These are phyloP conservation scores for Circaetus gallicus DNA, from an alignment of 2,113 vertebrate species.

Conservation along the genomic window DNA sequence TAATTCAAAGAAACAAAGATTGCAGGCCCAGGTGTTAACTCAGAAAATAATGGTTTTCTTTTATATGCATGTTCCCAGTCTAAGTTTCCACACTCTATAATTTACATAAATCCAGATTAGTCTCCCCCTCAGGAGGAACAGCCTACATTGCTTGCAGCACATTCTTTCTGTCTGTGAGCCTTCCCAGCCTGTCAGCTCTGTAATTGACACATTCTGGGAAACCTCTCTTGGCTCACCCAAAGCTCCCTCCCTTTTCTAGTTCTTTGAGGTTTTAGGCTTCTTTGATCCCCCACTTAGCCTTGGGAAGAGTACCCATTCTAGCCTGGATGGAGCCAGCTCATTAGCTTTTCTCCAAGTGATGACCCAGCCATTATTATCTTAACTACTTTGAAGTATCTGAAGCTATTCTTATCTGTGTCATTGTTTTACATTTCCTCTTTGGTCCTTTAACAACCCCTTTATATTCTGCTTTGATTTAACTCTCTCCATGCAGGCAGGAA, in stretches of 20 bases:
- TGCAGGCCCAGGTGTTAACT: not conserved
- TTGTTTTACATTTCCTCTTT: slow-evolving; percentile 39
- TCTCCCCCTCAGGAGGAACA: not conserved
- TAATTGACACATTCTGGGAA: slow-evolving; percentile 42
- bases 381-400: slow-evolving; percentile 29
- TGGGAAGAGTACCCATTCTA: not conserved
- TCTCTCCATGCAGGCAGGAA: not conserved
- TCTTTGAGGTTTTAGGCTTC: slow-evolving; percentile 19
- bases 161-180: not conserved
- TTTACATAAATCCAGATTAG: not conserved
- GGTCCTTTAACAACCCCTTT: not conserved
- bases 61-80: not conserved
- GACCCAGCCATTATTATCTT: not conserved
- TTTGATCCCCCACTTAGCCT: slow-evolving; percentile 38
- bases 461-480: not conserved
- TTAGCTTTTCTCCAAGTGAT: not conserved
- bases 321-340: slow-evolving; percentile 19
- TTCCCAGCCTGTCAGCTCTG: slow-evolving; percentile 22
- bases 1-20: not conserved
- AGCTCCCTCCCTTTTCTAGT: not conserved
- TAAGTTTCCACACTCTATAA: not conserved
- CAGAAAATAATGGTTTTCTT: no score
- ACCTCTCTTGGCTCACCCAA: not conserved
- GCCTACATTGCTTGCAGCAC: not conserved
- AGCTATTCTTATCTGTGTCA: slow-evolving; percentile 23